Conservation (phyloP, 1,140 invertebrate genomes). For the Centruroides sculpturatus region DNA sequence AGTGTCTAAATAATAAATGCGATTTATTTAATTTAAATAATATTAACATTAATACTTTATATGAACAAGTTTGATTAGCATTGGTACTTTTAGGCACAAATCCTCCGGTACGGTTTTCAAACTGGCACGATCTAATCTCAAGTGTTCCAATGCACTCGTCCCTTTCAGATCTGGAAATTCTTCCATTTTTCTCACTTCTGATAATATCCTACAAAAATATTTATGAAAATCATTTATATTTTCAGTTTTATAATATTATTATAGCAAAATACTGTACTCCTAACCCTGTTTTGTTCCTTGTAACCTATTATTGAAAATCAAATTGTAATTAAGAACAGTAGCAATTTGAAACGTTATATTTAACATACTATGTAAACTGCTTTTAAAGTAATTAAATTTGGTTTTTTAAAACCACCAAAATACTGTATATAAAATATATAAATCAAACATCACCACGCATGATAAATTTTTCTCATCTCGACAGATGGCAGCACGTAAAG, state of each 20-base stretch:
- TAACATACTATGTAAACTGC: no score
- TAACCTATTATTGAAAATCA: not conserved
- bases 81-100: constrained; percentile 59
- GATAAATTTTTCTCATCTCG: no score
- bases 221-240: not conserved
- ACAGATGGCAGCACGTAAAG: no score
- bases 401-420: no score
- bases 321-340: not conserved
- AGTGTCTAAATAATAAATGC: constrained; percentile 3
- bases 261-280: no score
- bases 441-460: no score
- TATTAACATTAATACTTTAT: no score
- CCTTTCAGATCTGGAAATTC: constrained; percentile 69
- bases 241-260: no score
- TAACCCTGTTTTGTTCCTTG: no score
- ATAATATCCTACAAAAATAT: constrained; percentile 49
- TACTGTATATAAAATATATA: no score
- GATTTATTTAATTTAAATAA: not conserved
- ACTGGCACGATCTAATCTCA: constrained; percentile 65
- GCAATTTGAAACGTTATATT: no score
- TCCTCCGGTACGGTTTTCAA: constrained; percentile 50
- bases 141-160: constrained; percentile 53
- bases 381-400: no score
- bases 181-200: constrained; percentile 59
- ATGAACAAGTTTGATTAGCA: constrained; percentile 16